Evolutionary conservation across 2,113 vertebrate species (phyloP).

Genomic region (Hyperoodon ampullatus): DNA sequence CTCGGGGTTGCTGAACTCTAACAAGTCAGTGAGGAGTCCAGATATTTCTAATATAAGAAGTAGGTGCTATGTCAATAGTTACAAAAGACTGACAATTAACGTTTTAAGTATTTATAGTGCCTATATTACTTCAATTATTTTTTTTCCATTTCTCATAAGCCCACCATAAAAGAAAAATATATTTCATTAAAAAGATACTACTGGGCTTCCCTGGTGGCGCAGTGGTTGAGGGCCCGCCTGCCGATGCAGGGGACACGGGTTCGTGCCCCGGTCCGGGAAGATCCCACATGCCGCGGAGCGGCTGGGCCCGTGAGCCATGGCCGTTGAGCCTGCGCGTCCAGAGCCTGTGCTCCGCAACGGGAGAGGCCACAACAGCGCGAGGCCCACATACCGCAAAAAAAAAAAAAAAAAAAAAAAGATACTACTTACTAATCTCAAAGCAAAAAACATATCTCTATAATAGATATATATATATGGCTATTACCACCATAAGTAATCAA

Average conservation of each 20-base stretch:
- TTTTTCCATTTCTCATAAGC: conserved; percentile 37
- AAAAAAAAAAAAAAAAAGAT: not conserved
- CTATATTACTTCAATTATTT: not conserved
- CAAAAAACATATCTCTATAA: not conserved
- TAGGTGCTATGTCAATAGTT: not conserved
- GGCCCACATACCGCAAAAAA: no score
- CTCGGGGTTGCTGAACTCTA: not conserved
- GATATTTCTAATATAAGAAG: not conserved
- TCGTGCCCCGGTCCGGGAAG: no score
- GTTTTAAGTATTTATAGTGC: not conserved
- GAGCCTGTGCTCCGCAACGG: no score
- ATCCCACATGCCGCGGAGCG: no score
- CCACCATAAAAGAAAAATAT: not conserved
- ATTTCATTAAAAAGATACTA: not conserved
- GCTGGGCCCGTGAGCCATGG: no score
- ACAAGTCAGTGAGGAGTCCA: not conserved
- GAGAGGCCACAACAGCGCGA: no score
- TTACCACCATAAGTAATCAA: not conserved
- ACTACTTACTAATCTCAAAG: not conserved
- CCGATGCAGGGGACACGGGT: no score
- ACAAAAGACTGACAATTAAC: not conserved
- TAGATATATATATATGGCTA: not conserved
- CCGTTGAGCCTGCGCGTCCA: no score
- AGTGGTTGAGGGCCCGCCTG: no score
- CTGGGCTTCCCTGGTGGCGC: no score